Conservation (phyloP, 2,888 invertebrate species). For the Geophilus truncorum region DNA sequence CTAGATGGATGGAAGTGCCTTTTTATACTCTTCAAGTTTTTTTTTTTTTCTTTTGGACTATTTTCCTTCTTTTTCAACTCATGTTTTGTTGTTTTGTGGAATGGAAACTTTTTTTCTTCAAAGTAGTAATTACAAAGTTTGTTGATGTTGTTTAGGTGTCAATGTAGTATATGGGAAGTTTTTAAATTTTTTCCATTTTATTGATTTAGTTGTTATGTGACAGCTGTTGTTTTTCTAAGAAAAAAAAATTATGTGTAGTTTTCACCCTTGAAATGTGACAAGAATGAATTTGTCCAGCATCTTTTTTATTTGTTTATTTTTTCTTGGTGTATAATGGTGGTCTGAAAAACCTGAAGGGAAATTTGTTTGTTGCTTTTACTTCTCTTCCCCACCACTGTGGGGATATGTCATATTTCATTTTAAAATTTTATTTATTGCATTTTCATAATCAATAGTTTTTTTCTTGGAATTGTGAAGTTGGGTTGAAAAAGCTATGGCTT, state of each 20-base stretch:
- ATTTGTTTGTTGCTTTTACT: not conserved
- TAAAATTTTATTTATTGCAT: not conserved
- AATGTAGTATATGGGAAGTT: not conserved
- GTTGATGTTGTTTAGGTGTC: conserved; percentile 1
- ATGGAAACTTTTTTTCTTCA: not conserved
- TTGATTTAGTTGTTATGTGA: not conserved
- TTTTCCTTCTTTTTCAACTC: no score
- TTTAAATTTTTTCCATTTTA: not conserved
- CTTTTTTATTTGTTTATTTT: not conserved
- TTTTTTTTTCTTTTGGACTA: not conserved
- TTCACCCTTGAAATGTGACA: conserved; percentile 1
- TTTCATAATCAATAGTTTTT: not conserved
- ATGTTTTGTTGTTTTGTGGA: not conserved
- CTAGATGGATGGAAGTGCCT: not conserved
- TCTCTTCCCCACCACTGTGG: not conserved
- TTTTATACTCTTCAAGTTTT: not conserved
- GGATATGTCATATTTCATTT: not conserved
- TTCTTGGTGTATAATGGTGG: not conserved
- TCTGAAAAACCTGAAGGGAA: not conserved
- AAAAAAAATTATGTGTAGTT: not conserved
- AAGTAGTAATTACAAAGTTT: conserved; percentile 1
- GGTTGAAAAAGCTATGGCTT: not conserved
- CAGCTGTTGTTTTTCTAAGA: not conserved
- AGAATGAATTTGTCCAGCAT: not conserved
- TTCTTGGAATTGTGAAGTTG: not conserved